Evolutionary conservation across 92 coral and sea anemone genomes (phyloP), one percentile per base, ranked within the genome.

Genomic region (Epizoanthus rinbou): DNA sequence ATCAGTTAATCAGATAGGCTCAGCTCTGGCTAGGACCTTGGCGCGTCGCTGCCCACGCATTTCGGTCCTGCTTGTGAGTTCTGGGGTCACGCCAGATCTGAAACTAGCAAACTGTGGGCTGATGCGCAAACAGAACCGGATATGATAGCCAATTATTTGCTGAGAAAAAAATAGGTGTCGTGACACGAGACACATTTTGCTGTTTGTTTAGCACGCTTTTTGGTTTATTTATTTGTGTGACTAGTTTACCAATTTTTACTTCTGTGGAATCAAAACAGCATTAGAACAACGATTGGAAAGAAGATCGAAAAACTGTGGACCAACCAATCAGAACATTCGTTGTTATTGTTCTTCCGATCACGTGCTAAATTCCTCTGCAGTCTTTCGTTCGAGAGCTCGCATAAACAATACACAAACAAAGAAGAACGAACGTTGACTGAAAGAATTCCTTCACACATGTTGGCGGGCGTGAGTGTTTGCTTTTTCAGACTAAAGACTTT

Each of bases 401-500:
- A 78, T 78, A 78, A 78, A 78, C 82, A 78, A 78, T 39, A 10
- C 82, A 35, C 19, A 56, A 78, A 78, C 82, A 78, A 78, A 76
- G 64, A 57, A 41, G 50, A 19, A 59, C 71, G 59, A 68, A 28
- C 58, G 21, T 69, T 37, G 82, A 60, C 58, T 19, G 79, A 15
- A 39, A 78, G 39, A 78, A 78, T 78, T 78, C 82, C 82, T 78
- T 62, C 47, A 78, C 82, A 78, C 71, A 78, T 78, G 82, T 78
- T 78, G 71, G 82, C 82, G 71, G 70, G 71, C 62, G 25, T 22
- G 65, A 78, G 43, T 16, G 14, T 11, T 19, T 60, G 71, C 58
- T 62, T 78, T 22, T 78, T 69, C 41, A 39, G 63, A 14, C 57
- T 35, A 39, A 78, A 78, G 70, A 69, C 60, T 78, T 78, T 78